Conservation (phyloP, 2,113 vertebrate species). For the Pachyramphus minor region DNA sequence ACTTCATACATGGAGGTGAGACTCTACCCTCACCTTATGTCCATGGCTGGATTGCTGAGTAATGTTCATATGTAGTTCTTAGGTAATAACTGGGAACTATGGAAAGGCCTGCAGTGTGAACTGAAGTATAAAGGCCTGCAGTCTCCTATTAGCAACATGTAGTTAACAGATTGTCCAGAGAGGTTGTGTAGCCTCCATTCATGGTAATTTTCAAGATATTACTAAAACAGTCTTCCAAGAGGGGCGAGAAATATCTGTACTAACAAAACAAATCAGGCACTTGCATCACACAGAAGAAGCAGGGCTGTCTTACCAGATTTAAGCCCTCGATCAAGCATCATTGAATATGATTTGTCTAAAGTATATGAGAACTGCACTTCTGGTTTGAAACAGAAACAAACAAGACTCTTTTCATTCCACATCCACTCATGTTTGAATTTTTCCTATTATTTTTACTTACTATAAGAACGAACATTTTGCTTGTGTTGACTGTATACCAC, state of each 20-base stretch:
- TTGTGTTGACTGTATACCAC: neutral
- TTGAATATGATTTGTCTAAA: neutral
- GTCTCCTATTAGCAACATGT: neutral
- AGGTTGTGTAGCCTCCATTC: neutral
- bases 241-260: neutral
- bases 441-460: neutral
- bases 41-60: neutral
- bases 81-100: neutral
- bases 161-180: neutral
- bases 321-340: neutral
- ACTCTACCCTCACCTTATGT: neutral
- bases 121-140: neutral
- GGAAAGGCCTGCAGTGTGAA: neutral
- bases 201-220: neutral
- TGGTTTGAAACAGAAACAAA: neutral
- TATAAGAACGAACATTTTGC: neutral
- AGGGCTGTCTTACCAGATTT: neutral
- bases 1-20: neutral
- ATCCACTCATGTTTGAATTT: neutral
- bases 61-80: neutral
- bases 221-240: neutral
- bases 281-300: neutral
- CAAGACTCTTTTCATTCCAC: neutral
- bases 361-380: neutral
- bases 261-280: neutral